A percentile compares a stretch with the other conserved stretches of the same genome.
These are phyloP conservation scores for Neocrepidodera transversa DNA, from an alignment of 2,888 invertebrate genomes.

Conservation along the genomic window DNA sequence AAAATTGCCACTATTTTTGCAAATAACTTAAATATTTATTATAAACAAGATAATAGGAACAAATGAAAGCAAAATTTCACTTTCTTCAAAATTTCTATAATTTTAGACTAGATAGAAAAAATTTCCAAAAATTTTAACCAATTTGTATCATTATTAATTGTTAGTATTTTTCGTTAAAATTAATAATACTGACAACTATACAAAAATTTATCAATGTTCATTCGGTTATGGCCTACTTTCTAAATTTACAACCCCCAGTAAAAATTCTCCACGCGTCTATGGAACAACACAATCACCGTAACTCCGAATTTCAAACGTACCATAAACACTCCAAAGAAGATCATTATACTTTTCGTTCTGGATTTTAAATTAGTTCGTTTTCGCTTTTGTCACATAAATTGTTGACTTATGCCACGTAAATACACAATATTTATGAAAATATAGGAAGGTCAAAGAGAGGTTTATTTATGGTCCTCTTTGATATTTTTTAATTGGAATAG, in stretches of 20 bases:
- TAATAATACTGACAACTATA: too few relatives aligned
- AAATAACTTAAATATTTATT: too few relatives aligned
- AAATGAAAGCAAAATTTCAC: too few relatives aligned
- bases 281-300: conserved; percentile 26
- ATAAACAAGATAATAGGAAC: too few relatives aligned
- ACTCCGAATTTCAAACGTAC: conserved; percentile 30
- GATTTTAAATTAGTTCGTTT: conserved; percentile 20
- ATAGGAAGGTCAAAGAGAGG: background rate
- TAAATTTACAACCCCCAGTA: conserved; percentile 46
- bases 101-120: too few relatives aligned
- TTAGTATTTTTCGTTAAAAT: too few relatives aligned
- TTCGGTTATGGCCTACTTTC: conserved; percentile 44
- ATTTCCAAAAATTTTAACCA: too few relatives aligned
- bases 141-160: too few relatives aligned
- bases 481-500: too few relatives aligned
- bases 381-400: conserved; percentile 29
- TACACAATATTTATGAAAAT: conserved; percentile 30
- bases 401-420: conserved; percentile 30
- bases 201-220: too few relatives aligned
- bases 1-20: too few relatives aligned
- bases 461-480: conserved; percentile 8
- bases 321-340: conserved; percentile 27
- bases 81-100: too few relatives aligned
- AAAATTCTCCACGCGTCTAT: conserved; percentile 48
- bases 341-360: conserved; percentile 36